Conservation (phyloP, 2,888 invertebrate species). For the Troides helena region DNA sequence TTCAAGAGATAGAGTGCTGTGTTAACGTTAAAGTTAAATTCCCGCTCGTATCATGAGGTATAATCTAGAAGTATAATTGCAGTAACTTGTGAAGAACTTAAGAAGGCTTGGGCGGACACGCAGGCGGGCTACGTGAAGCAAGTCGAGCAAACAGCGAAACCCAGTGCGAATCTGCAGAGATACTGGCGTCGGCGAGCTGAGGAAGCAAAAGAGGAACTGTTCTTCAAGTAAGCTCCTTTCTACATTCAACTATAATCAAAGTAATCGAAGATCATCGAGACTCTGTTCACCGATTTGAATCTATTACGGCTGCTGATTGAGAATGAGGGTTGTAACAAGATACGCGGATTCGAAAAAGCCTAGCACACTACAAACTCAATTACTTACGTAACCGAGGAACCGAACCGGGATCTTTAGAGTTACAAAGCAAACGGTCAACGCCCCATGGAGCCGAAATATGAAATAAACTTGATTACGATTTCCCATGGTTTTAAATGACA, state of each 20-base stretch:
- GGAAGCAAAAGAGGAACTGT: constrained; percentile 62
- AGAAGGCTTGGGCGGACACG: constrained; percentile 38
- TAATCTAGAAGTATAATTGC: constrained; percentile 1
- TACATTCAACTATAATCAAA: background rate
- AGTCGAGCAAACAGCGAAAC: constrained; percentile 45
- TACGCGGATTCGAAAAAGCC: too few relatives aligned
- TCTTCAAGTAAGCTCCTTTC: constrained; percentile 50
- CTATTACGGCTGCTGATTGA: too few relatives aligned
- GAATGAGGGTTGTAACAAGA: too few relatives aligned
- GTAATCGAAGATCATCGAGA: background rate
- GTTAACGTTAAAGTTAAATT: background rate
- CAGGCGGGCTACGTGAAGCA: constrained; percentile 42
- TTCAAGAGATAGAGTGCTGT: too few relatives aligned
- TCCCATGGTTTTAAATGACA: too few relatives aligned
- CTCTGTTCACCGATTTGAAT: too few relatives aligned
- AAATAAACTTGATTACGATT: too few relatives aligned
- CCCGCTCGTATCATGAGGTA: background rate
- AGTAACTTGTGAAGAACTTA: constrained; percentile 38
- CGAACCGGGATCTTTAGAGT: too few relatives aligned
- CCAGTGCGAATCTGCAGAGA: constrained; percentile 49
- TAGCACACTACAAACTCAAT: too few relatives aligned
- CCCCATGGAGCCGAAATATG: too few relatives aligned
- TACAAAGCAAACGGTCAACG: too few relatives aligned
- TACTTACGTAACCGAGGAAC: too few relatives aligned
- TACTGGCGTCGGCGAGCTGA: constrained; percentile 67